A percentile compares a stretch with the other conserved stretches of the same genome.
These are phyloP conservation scores for Craniophora ligustri DNA, from an alignment of 2,888 invertebrate species.

Conservation along the genomic window DNA sequence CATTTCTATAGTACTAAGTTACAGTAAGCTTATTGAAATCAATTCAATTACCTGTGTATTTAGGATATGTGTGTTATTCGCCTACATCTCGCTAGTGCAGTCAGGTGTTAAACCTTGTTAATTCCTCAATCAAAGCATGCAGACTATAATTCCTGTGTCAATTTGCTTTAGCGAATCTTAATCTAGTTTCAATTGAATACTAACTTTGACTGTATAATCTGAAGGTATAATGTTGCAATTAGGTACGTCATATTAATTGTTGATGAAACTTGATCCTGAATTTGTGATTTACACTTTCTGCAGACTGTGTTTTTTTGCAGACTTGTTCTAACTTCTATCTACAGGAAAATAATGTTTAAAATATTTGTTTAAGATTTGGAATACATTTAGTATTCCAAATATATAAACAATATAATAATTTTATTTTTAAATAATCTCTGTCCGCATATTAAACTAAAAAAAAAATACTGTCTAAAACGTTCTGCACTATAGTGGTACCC, in stretches of 20 bases:
- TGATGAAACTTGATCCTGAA: background rate
- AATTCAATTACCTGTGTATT: too few relatives aligned
- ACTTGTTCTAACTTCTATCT: too few relatives aligned
- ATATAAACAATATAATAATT: too few relatives aligned
- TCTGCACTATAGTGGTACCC: too few relatives aligned
- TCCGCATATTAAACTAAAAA: too few relatives aligned
- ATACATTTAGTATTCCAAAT: too few relatives aligned
- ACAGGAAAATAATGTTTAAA: too few relatives aligned
- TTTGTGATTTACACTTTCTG: background rate
- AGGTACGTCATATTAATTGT: background rate
- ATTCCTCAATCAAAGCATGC: background rate
- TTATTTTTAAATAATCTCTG: background rate
- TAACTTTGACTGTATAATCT: background rate
- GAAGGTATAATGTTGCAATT: conserved; percentile 3
- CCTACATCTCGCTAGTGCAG: background rate
- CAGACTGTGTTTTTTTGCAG: too few relatives aligned
- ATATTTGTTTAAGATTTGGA: too few relatives aligned
- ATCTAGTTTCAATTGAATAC: conserved; percentile 2
- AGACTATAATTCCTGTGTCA: background rate
- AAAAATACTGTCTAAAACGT: too few relatives aligned
- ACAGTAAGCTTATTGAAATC: too few relatives aligned
- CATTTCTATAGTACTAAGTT: too few relatives aligned
- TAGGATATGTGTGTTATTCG: background rate
- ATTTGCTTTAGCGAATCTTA: background rate
- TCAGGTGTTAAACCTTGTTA: background rate